A percentile compares a stretch with the other conserved stretches of the same genome.
These are phyloP conservation scores for Sphenodon punctatus DNA, from an alignment of 2,797 vertebrate genomes.

Conservation along the genomic window DNA sequence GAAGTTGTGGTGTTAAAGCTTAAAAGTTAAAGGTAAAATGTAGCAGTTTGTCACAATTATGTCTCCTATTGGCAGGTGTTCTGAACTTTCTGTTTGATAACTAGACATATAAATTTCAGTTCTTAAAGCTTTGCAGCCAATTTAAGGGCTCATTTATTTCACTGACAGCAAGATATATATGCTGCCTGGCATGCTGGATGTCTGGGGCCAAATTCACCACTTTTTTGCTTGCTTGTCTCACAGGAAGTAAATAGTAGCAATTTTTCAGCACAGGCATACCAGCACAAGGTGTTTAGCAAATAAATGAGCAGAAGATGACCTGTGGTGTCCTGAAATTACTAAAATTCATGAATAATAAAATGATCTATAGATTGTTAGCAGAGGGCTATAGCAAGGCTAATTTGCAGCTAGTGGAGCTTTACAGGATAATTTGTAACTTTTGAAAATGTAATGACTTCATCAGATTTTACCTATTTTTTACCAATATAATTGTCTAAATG, in stretches of 20 bases:
- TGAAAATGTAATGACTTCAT: constrained; percentile 83
- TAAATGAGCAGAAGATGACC: constrained; percentile 82
- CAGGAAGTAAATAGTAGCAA: constrained; percentile 79
- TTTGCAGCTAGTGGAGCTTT: constrained; percentile 79
- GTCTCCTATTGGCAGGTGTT: constrained; percentile 82
- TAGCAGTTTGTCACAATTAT: constrained; percentile 86
- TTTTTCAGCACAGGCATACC: constrained; percentile 78
- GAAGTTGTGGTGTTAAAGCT: constrained; percentile 64
- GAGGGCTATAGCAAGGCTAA: constrained; percentile 78
- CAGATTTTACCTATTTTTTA: constrained; percentile 74
- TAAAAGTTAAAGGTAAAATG: constrained; percentile 82
- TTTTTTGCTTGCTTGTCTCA: constrained; percentile 77
- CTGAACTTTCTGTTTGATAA: constrained; percentile 87
- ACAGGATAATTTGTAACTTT: constrained; percentile 81
- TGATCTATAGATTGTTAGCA: constrained; percentile 83
- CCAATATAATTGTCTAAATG: constrained; percentile 67
- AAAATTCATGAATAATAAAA: constrained; percentile 84
- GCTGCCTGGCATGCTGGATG: constrained; percentile 73
- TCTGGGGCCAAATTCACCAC: constrained; percentile 78
- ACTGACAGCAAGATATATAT: constrained; percentile 85
- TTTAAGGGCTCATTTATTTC: constrained; percentile 87
- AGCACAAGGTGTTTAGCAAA: constrained; percentile 80
- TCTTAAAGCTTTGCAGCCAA: constrained; percentile 85
- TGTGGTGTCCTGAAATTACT: constrained; percentile 81
- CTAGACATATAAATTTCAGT: constrained; percentile 86